phyloP scores from a whole-genome alignment of 1,140 invertebrate species.

The Drosophila watanabei region DNA sequence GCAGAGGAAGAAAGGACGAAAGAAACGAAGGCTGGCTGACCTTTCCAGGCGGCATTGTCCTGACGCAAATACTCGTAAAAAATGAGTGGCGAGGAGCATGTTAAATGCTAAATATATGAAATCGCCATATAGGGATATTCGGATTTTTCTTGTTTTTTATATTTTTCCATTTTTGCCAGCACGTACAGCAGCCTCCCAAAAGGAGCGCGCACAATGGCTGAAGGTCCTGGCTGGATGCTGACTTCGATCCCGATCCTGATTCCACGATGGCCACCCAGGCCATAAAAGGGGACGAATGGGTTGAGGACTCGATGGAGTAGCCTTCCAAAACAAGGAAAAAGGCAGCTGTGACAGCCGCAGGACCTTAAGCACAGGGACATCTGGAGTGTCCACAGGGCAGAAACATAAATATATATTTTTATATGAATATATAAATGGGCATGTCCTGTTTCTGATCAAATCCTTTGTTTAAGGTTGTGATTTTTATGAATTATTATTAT shows the following conservation, averaged over 20 bases:
- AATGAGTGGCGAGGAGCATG: slow-evolving; percentile 67
- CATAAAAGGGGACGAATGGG: slow-evolving; percentile 34
- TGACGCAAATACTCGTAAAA: slow-evolving; percentile 76
- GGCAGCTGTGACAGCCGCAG: slow-evolving; percentile 49
- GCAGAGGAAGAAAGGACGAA: neutral
- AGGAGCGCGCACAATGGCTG: slow-evolving; percentile 39
- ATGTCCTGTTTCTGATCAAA: neutral
- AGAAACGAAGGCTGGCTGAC: slow-evolving; percentile 44
- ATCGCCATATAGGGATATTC: slow-evolving; percentile 61
- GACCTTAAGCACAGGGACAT: slow-evolving; percentile 13
- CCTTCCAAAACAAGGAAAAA: slow-evolving; percentile 5
- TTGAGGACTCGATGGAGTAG: slow-evolving; percentile 31
- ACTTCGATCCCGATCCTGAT: slow-evolving; percentile 23
- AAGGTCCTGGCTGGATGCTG: slow-evolving; percentile 37
- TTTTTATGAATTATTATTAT: neutral
- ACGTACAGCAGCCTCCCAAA: slow-evolving; percentile 49
- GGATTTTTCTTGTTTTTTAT: slow-evolving; percentile 14
- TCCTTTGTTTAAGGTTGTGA: neutral
- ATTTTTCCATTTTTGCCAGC: slow-evolving; percentile 15
- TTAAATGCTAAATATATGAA: slow-evolving; percentile 50
- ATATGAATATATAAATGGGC: neutral
- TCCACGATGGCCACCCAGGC: slow-evolving; percentile 42
- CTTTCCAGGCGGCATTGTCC: slow-evolving; percentile 66
- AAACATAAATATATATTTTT: neutral
- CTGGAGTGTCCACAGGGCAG: slow-evolving; percentile 1